A percentile compares a stretch with the other conserved stretches of the same genome.
Evolutionary conservation across 92 coral and sea anemone genomes (phyloP).

Genomic region (Porites rus): DNA sequence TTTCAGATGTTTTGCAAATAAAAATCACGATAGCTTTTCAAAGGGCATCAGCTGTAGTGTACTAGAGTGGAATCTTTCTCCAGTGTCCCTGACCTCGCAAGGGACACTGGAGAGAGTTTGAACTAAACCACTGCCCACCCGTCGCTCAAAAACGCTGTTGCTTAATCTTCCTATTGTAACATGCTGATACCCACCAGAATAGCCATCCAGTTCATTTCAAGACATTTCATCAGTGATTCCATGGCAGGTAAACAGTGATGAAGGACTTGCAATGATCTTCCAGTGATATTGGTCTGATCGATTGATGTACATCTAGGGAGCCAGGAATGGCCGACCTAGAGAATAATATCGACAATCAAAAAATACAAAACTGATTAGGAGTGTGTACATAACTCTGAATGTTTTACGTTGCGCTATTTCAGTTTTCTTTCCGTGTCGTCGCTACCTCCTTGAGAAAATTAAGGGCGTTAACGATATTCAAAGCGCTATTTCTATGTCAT

Average conservation of each 20-base stretch:
- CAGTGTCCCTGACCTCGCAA: too few species aligned
- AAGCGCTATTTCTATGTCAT: too few species aligned
- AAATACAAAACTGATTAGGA: too few species aligned
- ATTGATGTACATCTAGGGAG: constrained; percentile 74
- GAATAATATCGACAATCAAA: not conserved
- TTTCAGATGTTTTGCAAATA: not conserved
- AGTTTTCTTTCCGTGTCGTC: too few species aligned
- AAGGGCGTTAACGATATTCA: too few species aligned
- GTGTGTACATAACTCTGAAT: not conserved
- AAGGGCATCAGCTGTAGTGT: too few species aligned
- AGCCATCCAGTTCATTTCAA: constrained; percentile 98
- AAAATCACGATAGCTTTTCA: not conserved
- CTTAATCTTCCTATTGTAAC: not conserved
- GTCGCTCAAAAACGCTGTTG: too few species aligned
- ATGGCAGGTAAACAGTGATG: constrained; percentile 86
- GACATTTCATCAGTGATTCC: constrained; percentile 94
- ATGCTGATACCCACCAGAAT: constrained; percentile 73
- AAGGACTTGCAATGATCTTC: constrained; percentile 62
- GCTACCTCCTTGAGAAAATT: too few species aligned
- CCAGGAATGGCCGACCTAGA: constrained; percentile 87
- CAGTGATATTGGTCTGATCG: constrained; percentile 35
- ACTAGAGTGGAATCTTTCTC: too few species aligned
- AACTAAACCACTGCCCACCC: too few species aligned
- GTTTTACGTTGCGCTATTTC: too few species aligned
- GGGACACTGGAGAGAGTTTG: too few species aligned